Base-by-base conservation (phyloP, 1,140 invertebrate genomes). In the Drosophila subpulchrella region DNA sequence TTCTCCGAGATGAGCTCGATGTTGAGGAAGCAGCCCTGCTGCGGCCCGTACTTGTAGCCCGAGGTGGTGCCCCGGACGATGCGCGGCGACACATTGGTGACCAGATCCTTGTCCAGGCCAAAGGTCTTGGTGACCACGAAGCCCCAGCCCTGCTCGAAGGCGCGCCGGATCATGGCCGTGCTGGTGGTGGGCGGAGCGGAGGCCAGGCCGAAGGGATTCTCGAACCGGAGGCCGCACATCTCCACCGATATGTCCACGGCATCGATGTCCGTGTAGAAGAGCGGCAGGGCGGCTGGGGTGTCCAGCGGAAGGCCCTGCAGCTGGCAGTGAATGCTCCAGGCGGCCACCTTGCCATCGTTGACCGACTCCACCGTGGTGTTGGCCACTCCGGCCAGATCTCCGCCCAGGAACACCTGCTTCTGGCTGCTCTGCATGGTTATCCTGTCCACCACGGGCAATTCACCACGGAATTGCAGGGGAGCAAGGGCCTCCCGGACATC, bases 1-100 rank as follows among this genome's bases (percentile, higher is more conserved):
- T 99, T 99, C 93, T 99, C 99, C 11, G 98, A 99, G 91, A 99
- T 99, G 2, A 99, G 93, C 93, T 99, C 99, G 74, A 99, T 99
- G 91, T 99, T 99, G 0, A 99, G 93, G 93, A 99, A 99, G 6
- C 97, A 96, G 13, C 90, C 96, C 93, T 99, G 98, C 50, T 97
- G 97, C 0, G 99, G 99, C 0, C 98, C 98, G 92, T 95, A 99
- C 80, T 95, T 93, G 73, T 98, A 96, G 15, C 98, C 96, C 4
- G 97, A 97, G 0, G 98, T 99, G 5, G 96, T 96, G 12, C 98
- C 98, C 67, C 97, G 94, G 0, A 99, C 95, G 75, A 99, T 99
- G 65, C 99, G 94, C 0, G 99, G 99, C 3, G 98, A 99, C 0
- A 99, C 97, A 93, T 99, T 99, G 0, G 97, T 99, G 1, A 99